Conservation (phyloP, 2,113 vertebrate species). For the Lonchura striata region DNA sequence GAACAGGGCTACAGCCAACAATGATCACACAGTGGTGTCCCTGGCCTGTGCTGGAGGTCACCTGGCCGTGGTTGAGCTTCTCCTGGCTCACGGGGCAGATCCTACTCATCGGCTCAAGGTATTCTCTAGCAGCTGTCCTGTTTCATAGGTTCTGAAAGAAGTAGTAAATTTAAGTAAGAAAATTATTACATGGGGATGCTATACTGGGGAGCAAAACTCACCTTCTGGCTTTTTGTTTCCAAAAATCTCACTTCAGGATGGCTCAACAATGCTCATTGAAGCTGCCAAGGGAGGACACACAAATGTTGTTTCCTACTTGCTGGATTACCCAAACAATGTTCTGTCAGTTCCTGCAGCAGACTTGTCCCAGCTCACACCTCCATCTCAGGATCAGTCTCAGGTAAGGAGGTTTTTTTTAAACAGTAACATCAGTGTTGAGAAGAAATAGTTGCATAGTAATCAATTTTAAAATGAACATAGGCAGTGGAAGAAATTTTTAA, state of each 20-base stretch:
- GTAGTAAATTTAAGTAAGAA: neutral
- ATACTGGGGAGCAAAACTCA: neutral
- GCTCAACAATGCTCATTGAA: conserved; percentile 99
- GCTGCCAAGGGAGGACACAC: conserved; percentile 99
- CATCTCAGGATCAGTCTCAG: conserved; percentile 97
- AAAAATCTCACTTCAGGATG: conserved; percentile 81
- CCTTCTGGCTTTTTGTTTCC: conserved; percentile 6
- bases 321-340: conserved; percentile 99
- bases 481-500: neutral
- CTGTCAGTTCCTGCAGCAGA: conserved; percentile 90
- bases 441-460: neutral
- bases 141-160: neutral
- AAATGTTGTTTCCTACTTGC: conserved; percentile 96
- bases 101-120: conserved; percentile 99
- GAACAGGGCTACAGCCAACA: conserved; percentile 96
- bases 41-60: conserved; percentile 97
- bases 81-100: conserved; percentile 96
- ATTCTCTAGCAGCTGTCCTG: neutral
- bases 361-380: conserved; percentile 91
- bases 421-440: neutral
- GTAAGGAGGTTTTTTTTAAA: conserved; percentile 63
- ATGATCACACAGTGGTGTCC: conserved; percentile 98
- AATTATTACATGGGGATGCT: neutral
- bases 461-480: neutral
- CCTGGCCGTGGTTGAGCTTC: conserved; percentile 94